These are phyloP conservation scores for Oscheius sp. DNA, from an alignment of 2,888 invertebrate species.

Conservation along the genomic window DNA sequence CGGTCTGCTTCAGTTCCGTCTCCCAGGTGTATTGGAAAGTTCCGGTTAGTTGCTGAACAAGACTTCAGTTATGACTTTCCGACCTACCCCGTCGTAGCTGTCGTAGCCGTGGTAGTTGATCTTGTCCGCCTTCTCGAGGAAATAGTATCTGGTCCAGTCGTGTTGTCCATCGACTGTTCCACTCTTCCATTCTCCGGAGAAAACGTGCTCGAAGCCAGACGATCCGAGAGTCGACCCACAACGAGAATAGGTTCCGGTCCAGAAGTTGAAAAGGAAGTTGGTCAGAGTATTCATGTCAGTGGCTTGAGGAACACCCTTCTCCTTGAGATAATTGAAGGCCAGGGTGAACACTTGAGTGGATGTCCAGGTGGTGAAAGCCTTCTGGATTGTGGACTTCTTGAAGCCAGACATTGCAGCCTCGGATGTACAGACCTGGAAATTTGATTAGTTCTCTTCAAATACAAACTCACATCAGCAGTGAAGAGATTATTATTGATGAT, in stretches of 20 bases:
- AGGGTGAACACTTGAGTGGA: conserved; percentile 62
- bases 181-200: conserved; percentile 68
- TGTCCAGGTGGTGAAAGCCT: conserved; percentile 61
- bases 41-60: conserved; percentile 63
- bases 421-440: conserved; percentile 61
- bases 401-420: conserved; percentile 63
- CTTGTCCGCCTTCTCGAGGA: conserved; percentile 65
- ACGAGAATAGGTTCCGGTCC: conserved; percentile 71
- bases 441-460: background rate
- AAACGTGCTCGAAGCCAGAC: conserved; percentile 72
- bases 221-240: conserved; percentile 64
- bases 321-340: conserved; percentile 64
- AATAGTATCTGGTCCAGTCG: conserved; percentile 71
- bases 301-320: conserved; percentile 48
- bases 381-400: conserved; percentile 56
- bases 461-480: conserved; percentile 53
- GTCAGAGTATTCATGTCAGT: conserved; percentile 54
- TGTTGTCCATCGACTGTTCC: conserved; percentile 69
- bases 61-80: background rate
- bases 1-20: conserved; percentile 61
- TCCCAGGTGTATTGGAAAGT: conserved; percentile 72
- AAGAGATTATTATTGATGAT: conserved; percentile 65
- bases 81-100: conserved; percentile 55
- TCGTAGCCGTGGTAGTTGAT: conserved; percentile 72
- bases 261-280: conserved; percentile 61